phyloP scores from a whole-genome alignment of 2,888 invertebrate genomes.

The Alcis repandata region DNA sequence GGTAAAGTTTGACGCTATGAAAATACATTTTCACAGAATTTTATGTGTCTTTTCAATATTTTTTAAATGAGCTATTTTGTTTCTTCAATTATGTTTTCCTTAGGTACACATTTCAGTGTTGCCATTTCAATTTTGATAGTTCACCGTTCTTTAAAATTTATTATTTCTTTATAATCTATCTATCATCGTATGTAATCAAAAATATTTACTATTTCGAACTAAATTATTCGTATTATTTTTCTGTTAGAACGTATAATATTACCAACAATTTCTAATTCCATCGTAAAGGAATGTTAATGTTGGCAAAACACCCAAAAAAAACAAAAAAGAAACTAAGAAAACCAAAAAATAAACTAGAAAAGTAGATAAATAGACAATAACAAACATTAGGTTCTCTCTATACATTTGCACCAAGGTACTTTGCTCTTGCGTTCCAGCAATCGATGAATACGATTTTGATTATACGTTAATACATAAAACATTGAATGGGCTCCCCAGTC shows the following conservation, averaged over 20 bases:
- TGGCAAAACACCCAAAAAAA: too few relatives aligned
- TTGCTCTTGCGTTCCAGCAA: background rate
- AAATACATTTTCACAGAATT: background rate
- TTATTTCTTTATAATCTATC: too few relatives aligned
- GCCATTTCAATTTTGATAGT: too few relatives aligned
- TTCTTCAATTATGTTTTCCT: too few relatives aligned
- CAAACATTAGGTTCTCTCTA: background rate
- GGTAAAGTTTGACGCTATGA: background rate
- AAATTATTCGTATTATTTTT: background rate
- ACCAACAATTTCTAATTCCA: background rate
- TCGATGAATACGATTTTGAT: slow-evolving; percentile 18
- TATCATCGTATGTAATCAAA: too few relatives aligned
- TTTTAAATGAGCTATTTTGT: too few relatives aligned
- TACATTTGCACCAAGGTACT: background rate
- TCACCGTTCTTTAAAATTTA: too few relatives aligned
- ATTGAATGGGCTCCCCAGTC: slow-evolving; percentile 15
- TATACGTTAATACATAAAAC: slow-evolving; percentile 20
- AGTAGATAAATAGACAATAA: too few relatives aligned
- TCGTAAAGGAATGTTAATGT: background rate
- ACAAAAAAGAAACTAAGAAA: too few relatives aligned
- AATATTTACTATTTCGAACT: too few relatives aligned
- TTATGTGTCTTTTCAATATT: background rate
- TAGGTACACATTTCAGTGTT: too few relatives aligned
- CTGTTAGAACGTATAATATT: too few relatives aligned
- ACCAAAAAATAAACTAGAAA: background rate